Evolutionary conservation across 2,797 vertebrate species (phyloP).

Genomic region (Prunella strophiata): DNA sequence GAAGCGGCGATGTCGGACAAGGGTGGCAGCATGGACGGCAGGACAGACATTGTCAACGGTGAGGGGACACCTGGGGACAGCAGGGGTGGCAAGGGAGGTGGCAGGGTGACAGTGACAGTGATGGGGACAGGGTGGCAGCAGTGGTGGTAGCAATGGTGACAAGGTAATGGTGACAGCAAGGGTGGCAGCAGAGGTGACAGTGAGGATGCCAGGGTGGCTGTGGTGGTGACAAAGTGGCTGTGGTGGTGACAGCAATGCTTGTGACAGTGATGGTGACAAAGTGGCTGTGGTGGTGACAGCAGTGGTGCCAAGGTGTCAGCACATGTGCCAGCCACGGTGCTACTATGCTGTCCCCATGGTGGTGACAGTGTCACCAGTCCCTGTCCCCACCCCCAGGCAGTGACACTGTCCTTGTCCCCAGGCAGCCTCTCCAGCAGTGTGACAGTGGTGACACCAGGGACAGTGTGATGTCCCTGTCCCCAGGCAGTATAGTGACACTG

Average conservation of each 20-base stretch:
- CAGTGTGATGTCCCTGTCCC: too few species aligned
- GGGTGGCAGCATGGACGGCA: slow-evolving; percentile 71
- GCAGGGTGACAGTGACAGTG: background rate
- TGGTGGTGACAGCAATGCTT: background rate
- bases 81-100: background rate
- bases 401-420: background rate
- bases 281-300: accelerated
- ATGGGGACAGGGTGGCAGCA: background rate
- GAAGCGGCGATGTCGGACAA: slow-evolving; percentile 70
- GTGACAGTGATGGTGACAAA: background rate
- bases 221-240: background rate
- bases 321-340: background rate
- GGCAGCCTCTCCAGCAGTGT: background rate
- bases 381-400: too few species aligned
- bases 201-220: background rate
- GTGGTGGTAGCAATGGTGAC: background rate
- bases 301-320: background rate
- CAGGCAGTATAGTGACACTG: too few species aligned
- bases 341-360: background rate
- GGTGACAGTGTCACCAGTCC: too few species aligned
- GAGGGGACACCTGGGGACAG: background rate
- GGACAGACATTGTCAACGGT: slow-evolving; percentile 75
- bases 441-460: too few species aligned
- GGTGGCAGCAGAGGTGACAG: background rate
- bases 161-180: background rate